Conservation (phyloP, 2,888 invertebrate genomes). For the Platycnemis pennipes region DNA sequence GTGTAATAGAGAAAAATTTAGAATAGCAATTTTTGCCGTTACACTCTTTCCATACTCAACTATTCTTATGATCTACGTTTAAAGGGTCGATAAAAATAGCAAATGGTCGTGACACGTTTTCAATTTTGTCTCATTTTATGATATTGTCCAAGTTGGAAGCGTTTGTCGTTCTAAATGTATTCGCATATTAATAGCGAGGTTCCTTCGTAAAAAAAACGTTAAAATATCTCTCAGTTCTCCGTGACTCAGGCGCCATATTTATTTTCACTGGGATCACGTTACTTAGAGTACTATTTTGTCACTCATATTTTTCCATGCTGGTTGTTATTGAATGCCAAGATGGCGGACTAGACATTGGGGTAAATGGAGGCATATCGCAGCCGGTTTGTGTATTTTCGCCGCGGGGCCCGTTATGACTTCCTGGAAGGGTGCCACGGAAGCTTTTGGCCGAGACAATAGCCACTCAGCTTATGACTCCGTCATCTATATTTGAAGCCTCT, state of each 20-base stretch:
- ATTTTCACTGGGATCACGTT: not conserved
- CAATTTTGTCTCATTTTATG: too few species aligned
- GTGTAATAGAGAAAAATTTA: too few species aligned
- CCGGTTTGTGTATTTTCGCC: constrained; percentile 48
- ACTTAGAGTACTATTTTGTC: constrained; percentile 24
- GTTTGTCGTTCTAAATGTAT: not conserved
- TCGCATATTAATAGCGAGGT: not conserved
- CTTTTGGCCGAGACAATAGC: constrained; percentile 51
- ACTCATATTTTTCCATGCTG: not conserved
- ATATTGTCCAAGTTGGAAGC: not conserved
- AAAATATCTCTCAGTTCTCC: not conserved
- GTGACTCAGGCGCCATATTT: not conserved
- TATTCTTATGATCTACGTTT: too few species aligned
- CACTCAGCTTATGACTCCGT: constrained; percentile 11
- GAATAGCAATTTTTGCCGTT: too few species aligned
- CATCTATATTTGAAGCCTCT: constrained; percentile 45
- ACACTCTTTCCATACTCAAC: too few species aligned
- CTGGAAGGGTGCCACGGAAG: constrained; percentile 40
- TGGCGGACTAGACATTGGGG: not conserved
- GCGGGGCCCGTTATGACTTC: constrained; percentile 50
- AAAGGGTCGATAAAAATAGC: too few species aligned
- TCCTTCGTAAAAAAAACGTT: not conserved
- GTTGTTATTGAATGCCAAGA: not conserved
- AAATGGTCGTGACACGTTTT: too few species aligned
- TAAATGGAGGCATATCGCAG: constrained; percentile 28